Base-by-base conservation (phyloP, 2,888 invertebrate species). In the Aleiodes alternator region DNA sequence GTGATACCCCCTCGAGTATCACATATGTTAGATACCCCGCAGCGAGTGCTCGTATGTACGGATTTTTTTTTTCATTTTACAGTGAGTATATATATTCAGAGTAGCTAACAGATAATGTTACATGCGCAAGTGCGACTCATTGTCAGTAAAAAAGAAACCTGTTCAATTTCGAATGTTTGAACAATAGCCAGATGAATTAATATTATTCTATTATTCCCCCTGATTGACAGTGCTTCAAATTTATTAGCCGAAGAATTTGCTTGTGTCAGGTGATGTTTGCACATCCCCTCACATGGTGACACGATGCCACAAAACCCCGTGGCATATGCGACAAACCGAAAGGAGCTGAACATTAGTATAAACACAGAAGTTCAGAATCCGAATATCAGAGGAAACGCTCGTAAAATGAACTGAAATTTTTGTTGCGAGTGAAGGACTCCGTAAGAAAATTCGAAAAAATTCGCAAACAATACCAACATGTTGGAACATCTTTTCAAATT, bases 21-120 rank as follows among this genome's bases (percentile, higher is more conserved):
- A 81, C 87, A 87, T 87, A 87, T 87, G 87, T 87, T 86, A 82
- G 76, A 80, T 83, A 84, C 81, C 78, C 75, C 75, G 79, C 76
- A 51, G 73, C 61, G 71, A 70, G 48, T 59, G 34, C 53, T 50
- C 38, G 50, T 55, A 55, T 68, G 14, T 1, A 68, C 51, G 51
- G 31, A 12, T 68, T 23, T 4, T 53, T 53, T 53, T 53, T 51
- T 50, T 51, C 68, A 51, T 68, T 68, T 68, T 68, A 68, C 31
- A 68, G 51, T 68, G 51, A 51, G 73, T 76, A 74, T 66, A 74
- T 66, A 76, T 72, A 64, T 61, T 64, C 81, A 81, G 72, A 83
- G 82, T 80, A 81, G 79, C 82, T 79, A 76, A 81, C 73, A 81
- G 79, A 83, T 84, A 82, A 80, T 80, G 82, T 85, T 84, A 84